phyloP scores from a whole-genome alignment of 2,113 vertebrate species.

The Pseudopodoces humilis region DNA sequence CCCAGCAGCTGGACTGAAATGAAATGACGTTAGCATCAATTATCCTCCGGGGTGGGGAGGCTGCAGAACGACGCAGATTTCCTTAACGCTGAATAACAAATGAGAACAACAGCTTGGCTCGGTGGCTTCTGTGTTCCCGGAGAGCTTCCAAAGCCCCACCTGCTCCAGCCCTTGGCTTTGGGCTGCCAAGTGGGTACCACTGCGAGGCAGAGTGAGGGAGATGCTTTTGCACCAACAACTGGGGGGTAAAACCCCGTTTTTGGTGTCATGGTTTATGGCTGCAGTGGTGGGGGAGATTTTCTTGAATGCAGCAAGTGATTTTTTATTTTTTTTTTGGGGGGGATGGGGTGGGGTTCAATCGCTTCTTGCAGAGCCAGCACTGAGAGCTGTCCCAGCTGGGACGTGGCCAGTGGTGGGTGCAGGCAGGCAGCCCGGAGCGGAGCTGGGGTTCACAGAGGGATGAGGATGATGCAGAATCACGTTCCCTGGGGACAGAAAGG shows the following conservation, averaged over 20 bases:
- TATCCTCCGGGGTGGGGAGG: conserved; percentile 48
- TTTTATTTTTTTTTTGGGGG: not conserved
- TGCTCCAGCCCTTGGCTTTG: accelerated
- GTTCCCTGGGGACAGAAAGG: conserved; percentile 18
- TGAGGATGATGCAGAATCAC: conserved; percentile 26
- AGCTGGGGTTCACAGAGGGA: not conserved
- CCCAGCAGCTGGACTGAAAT: conserved; percentile 70
- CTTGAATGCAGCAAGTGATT: not conserved
- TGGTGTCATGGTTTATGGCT: not conserved
- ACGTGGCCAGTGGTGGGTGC: not conserved
- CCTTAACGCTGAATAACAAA: not conserved
- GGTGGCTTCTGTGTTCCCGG: not conserved
- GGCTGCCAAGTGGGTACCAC: accelerated
- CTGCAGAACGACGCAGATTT: not conserved
- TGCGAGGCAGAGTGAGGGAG: not conserved
- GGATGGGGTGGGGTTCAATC: not conserved
- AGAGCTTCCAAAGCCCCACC: not conserved
- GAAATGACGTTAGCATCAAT: conserved; percentile 71
- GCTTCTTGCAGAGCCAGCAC: accelerated
- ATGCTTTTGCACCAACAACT: not conserved
- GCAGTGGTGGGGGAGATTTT: not conserved
- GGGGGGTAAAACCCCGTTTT: not conserved
- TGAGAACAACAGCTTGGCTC: conserved; percentile 19
- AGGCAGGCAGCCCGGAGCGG: not conserved
- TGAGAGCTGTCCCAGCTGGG: not conserved